Conservation (phyloP, 2,888 invertebrate genomes). For the Nematopogon swammerdamellus region DNA sequence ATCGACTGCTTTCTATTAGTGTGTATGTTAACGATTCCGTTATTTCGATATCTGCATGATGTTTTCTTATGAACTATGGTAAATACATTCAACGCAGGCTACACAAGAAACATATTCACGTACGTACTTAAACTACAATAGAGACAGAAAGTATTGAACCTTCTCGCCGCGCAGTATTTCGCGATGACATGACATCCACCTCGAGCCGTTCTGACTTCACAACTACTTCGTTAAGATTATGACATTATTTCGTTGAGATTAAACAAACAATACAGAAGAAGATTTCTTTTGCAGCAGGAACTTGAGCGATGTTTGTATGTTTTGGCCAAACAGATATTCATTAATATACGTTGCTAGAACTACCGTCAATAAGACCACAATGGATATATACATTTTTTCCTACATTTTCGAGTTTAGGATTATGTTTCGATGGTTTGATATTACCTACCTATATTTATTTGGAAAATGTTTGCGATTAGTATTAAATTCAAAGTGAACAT, state of each 20-base stretch:
- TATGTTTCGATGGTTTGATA: slow-evolving; percentile 21
- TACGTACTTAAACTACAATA: no score
- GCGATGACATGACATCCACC: slow-evolving; percentile 47
- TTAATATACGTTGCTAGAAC: not conserved
- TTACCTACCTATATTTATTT: slow-evolving; percentile 28
- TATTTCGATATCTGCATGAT: slow-evolving; percentile 49
- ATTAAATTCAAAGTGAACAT: slow-evolving; percentile 39
- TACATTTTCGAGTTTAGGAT: no score
- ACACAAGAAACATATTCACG: no score
- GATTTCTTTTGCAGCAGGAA: no score
- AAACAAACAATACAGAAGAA: no score
- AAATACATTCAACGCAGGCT: no score
- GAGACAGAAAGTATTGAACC: slow-evolving; percentile 39
- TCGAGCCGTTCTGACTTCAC: slow-evolving; percentile 31
- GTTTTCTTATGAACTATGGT: no score
- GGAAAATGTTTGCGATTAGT: slow-evolving; percentile 51
- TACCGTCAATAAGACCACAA: slow-evolving; percentile 37
- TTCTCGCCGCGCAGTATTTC: slow-evolving; percentile 51
- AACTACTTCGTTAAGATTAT: no score
- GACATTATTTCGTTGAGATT: no score
- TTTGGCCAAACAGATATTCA: no score
- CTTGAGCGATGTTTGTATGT: no score
- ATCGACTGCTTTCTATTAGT: slow-evolving; percentile 20
- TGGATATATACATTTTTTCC: slow-evolving; percentile 38
- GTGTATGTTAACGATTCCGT: slow-evolving; percentile 50